These are phyloP conservation scores for Lithophane semibrunnea DNA, from an alignment of 2,888 invertebrate species.

Conservation along the genomic window DNA sequence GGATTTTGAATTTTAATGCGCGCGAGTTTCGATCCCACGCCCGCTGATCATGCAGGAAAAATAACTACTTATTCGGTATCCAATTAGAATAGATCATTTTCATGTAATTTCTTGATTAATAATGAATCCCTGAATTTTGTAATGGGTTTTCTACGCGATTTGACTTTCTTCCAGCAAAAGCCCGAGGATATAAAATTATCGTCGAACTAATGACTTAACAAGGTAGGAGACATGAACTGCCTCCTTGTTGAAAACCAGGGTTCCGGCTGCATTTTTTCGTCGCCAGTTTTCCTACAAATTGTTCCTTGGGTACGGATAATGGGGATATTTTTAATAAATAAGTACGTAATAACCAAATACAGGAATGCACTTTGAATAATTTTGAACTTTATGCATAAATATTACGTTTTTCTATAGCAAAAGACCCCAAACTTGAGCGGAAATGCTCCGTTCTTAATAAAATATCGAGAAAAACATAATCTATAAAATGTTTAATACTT, in stretches of 20 bases:
- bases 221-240: slow-evolving; percentile 16
- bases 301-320: slow-evolving; percentile 2
- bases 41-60: slow-evolving; percentile 25
- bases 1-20: slow-evolving; percentile 71
- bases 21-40: slow-evolving; percentile 34
- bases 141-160: slow-evolving; percentile 14
- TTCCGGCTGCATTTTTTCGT: slow-evolving; percentile 13
- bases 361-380: neutral
- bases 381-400: neutral
- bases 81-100: slow-evolving; percentile 36
- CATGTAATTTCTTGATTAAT: slow-evolving; percentile 32
- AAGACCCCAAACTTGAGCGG: neutral
- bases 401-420: neutral
- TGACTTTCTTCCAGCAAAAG: slow-evolving; percentile 24
- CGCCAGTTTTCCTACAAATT: slow-evolving; percentile 21
- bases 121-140: slow-evolving; percentile 19
- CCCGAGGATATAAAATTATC: slow-evolving; percentile 53
- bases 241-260: slow-evolving; percentile 15
- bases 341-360: slow-evolving; percentile 44
- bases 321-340: slow-evolving; percentile 48
- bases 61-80: slow-evolving; percentile 25
- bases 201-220: slow-evolving; percentile 54
- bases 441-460: neutral
- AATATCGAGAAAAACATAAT: neutral
- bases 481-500: neutral